These are phyloP conservation scores for Gymnodraco acuticeps DNA, from an alignment of 2,797 vertebrate genomes.

Conservation along the genomic window DNA sequence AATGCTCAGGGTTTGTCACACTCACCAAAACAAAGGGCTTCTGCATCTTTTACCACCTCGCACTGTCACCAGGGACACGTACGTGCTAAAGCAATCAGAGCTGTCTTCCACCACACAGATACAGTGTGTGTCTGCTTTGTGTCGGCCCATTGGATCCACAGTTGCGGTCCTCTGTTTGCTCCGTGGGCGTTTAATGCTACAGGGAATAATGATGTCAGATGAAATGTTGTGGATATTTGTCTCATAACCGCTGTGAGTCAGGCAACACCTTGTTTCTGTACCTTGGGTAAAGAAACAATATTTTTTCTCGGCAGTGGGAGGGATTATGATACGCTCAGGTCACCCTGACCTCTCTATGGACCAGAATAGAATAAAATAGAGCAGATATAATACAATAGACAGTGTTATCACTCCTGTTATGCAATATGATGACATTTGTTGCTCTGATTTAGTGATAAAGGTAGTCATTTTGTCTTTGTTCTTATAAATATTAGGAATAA, in stretches of 20 bases:
- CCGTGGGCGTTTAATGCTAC: conserved; percentile 52
- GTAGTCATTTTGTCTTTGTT: neutral
- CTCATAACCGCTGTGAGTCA: conserved; percentile 70
- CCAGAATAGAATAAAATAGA: conserved; percentile 50
- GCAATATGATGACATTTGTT: conserved; percentile 11
- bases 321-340: conserved; percentile 51
- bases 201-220: conserved; percentile 67
- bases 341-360: conserved; percentile 43
- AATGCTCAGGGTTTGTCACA: conserved; percentile 11
- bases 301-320: conserved; percentile 60
- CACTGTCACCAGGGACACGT: conserved; percentile 39
- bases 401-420: neutral
- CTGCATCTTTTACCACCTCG: conserved; percentile 49
- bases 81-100: conserved; percentile 41
- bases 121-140: conserved; percentile 11
- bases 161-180: conserved; percentile 44
- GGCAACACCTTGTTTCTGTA: conserved; percentile 63
- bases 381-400: conserved; percentile 27
- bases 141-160: conserved; percentile 40
- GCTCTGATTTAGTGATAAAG: neutral
- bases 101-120: conserved; percentile 32
- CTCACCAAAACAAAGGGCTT: conserved; percentile 27
- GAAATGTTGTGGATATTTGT: conserved; percentile 66
- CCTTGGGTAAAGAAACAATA: conserved; percentile 52
- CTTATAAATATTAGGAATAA: neutral